Percentiles rank a stretch among this genome's conserved stretches.
Evolutionary conservation across 2,797 vertebrate species (phyloP).

Genomic region (Tauraco hartlaubi): DNA sequence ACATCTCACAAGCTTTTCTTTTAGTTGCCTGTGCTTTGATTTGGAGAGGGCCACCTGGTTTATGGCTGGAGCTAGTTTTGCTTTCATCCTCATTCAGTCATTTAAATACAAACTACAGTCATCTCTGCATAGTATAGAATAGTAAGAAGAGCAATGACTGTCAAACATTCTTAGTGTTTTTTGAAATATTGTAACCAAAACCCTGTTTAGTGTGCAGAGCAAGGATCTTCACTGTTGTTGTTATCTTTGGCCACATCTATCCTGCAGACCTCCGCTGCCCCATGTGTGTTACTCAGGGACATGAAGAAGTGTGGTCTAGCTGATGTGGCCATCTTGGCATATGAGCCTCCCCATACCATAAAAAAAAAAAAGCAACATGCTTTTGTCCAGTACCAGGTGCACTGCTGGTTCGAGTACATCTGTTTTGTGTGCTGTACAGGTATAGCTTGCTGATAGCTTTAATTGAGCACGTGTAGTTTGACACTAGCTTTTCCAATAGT

Average conservation of each 20-base stretch:
- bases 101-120: slow-evolving; percentile 8
- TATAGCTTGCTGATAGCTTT: background rate
- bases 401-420: background rate
- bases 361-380: background rate
- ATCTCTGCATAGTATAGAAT: background rate
- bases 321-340: background rate
- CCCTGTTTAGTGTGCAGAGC: background rate
- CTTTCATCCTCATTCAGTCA: slow-evolving; percentile 28
- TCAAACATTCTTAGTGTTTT: background rate
- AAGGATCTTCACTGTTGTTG: background rate
- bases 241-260: background rate
- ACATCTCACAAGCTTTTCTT: background rate
- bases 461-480: background rate
- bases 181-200: background rate
- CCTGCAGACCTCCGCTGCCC: background rate
- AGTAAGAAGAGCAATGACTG: background rate
- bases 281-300: fast-evolving
- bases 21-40: slow-evolving; percentile 45
- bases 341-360: fast-evolving
- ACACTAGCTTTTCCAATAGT: background rate
- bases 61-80: slow-evolving; percentile 22
- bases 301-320: background rate
- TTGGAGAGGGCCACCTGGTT: slow-evolving; percentile 17
- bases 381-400: background rate
- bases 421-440: background rate